Conservation (phyloP, 2,888 invertebrate species). For the Acleris emargana region DNA sequence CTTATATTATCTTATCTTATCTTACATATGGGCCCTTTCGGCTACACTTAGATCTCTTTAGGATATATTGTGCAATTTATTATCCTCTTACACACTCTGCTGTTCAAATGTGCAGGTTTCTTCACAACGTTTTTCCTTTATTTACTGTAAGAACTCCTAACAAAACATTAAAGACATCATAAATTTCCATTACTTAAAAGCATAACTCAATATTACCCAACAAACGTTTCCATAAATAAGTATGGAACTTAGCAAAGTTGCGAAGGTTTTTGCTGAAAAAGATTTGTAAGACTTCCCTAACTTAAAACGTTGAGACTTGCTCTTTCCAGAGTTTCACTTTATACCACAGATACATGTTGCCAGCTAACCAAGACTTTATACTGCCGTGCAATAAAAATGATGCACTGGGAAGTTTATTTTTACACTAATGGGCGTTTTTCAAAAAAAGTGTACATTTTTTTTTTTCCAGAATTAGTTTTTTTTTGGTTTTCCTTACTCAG, state of each 20-base stretch:
- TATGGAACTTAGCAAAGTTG: slow-evolving; percentile 12
- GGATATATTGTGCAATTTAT: no score
- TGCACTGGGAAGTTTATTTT: not conserved
- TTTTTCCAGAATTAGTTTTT: no score
- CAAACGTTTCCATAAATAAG: slow-evolving; percentile 4
- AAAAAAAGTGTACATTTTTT: no score
- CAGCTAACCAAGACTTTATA: not conserved
- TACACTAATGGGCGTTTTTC: no score
- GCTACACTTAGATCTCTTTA: no score
- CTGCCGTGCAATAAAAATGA: not conserved
- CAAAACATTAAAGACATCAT: slow-evolving; percentile 2
- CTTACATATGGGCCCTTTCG: no score
- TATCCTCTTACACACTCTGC: no score
- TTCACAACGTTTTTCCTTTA: no score
- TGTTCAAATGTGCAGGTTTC: no score
- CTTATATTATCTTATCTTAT: no score
- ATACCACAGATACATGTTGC: slow-evolving; percentile 17
- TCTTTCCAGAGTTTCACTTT: slow-evolving; percentile 28
- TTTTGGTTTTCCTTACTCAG: no score
- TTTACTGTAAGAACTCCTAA: not conserved
- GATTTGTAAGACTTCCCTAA: slow-evolving; percentile 29
- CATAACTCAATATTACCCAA: slow-evolving; percentile 26
- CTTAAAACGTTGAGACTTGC: slow-evolving; percentile 31
- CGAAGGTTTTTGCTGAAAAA: slow-evolving; percentile 25
- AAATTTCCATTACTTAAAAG: slow-evolving; percentile 15